Evolutionary conservation across 2,888 invertebrate species (phyloP).

Genomic region (Zaprionus lineosus): DNA sequence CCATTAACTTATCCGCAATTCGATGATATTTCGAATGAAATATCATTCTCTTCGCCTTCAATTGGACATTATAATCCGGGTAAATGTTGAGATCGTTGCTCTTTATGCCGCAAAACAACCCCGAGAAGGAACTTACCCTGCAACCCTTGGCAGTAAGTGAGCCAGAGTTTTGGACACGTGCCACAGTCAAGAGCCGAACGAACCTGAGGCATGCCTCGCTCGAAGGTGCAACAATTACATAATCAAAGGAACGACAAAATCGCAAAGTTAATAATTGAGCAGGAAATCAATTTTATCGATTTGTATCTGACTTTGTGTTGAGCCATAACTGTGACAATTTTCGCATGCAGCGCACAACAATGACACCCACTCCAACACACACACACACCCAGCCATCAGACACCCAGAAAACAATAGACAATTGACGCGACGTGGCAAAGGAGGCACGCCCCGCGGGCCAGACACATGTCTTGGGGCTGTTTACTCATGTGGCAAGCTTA

Average conservation of each 20-base stretch:
- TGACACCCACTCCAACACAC: constrained; percentile 41
- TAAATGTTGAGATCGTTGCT: constrained; percentile 12
- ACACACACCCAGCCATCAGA: too few species aligned
- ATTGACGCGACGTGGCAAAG: too few species aligned
- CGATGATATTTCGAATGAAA: constrained; percentile 22
- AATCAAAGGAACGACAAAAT: constrained; percentile 10
- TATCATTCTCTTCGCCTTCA: constrained; percentile 30
- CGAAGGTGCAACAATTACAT: constrained; percentile 34
- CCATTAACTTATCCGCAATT: constrained; percentile 22
- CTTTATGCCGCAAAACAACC: constrained; percentile 29
- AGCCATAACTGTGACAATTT: constrained; percentile 17
- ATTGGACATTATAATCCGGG: constrained; percentile 38
- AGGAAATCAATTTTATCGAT: constrained; percentile 45
- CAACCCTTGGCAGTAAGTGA: constrained; percentile 34
- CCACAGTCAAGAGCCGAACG: constrained; percentile 43
- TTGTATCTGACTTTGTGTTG: constrained; percentile 34
- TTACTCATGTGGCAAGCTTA: constrained; percentile 44
- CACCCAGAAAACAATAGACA: constrained; percentile 3
- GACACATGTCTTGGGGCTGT: constrained; percentile 9
- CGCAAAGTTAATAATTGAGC: not conserved
- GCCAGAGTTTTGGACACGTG: constrained; percentile 36
- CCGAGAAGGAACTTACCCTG: constrained; percentile 2
- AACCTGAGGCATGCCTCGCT: constrained; percentile 18
- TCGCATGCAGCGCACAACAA: constrained; percentile 16
- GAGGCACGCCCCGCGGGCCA: constrained; percentile 3